Evolutionary conservation across 2,113 vertebrate species (phyloP), one percentile per base, ranked within the genome.

Genomic region (Plecturocebus donacophilus): DNA sequence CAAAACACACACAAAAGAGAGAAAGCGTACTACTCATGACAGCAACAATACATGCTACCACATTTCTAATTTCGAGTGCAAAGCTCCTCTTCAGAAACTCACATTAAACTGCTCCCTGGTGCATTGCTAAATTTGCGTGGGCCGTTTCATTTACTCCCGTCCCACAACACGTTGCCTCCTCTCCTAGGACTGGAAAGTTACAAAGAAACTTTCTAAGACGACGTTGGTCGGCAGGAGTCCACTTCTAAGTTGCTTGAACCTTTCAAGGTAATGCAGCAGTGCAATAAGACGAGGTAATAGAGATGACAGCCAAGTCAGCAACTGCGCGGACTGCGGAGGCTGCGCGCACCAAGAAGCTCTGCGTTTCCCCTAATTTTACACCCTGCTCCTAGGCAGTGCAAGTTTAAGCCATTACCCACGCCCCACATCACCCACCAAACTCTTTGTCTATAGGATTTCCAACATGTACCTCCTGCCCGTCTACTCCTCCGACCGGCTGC

Each of bases 391-490:
- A 4, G 5, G 30, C 90, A 47, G 35, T 5, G 61, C 68, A 38
- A 91, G 35, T 76, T 68, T 45, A 58, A 97, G 58, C 49, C 61
- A 32, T 49, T 3, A 75, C 30, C 79, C 21, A 64, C 61, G 27
- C 27, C 27, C 61, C 61, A 64, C 61, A 64, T 23, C 12, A 45
- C 93, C 32, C 42, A 30, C 58, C 21, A 64, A 49, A 88, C 32
- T 93, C 94, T 95, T 95, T 90, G 90, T 97, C 94, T 92, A 8
- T 4, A 81, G 42, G 38, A 66, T 90, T 97, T 81, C 87, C 83
- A 54, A 84, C 97, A 85, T 49, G n/a, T 91, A 91, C 54, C 7
- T 13, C 40, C 86, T 77, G 84, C 49, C 68, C 77, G 71, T 47
- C 76, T 64, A 38, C n/a, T 30, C 14, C 40, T 73, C 40, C 17